Evolutionary conservation across 2,113 vertebrate genomes (phyloP).

Genomic region (Pterophyllum scalare): DNA sequence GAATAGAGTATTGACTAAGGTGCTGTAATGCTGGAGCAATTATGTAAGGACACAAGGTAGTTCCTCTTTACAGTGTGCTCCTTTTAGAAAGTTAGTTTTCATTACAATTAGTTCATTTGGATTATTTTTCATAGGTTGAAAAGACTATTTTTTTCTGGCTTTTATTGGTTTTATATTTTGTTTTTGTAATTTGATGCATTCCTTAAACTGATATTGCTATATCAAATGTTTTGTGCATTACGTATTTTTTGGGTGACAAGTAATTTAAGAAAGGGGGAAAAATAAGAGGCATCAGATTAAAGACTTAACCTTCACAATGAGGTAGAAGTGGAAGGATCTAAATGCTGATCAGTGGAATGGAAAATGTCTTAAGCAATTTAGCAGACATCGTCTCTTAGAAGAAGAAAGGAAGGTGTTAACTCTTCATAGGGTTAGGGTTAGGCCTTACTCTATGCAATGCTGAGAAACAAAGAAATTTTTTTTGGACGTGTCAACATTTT

Average conservation of each 20-base stretch:
- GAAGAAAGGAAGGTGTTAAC: not conserved
- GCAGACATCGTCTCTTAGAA: not conserved
- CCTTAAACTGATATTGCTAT: not conserved
- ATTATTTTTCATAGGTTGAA: not conserved
- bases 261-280: not conserved
- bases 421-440: not conserved
- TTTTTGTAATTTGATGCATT: not conserved
- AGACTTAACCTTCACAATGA: not conserved
- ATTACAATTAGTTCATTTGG: not conserved
- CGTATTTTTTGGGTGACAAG: not conserved
- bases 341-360: not conserved
- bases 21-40: slow-evolving; percentile 37
- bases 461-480: too few species aligned
- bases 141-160: not conserved
- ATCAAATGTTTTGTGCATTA: not conserved
- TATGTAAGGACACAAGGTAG: slow-evolving; percentile 38
- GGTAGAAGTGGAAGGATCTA: not conserved
- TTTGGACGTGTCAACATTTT: too few species aligned
- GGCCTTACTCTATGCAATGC: too few species aligned
- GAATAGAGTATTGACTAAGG: slow-evolving; percentile 51
- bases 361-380: not conserved
- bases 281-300: not conserved
- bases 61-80: not conserved
- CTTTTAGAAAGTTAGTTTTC: not conserved
- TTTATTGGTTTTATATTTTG: not conserved